A percentile compares a stretch with the other conserved stretches of the same genome.
phyloP scores from a whole-genome alignment of 2,797 vertebrate genomes.

The Spinibarbus caldwelli region DNA sequence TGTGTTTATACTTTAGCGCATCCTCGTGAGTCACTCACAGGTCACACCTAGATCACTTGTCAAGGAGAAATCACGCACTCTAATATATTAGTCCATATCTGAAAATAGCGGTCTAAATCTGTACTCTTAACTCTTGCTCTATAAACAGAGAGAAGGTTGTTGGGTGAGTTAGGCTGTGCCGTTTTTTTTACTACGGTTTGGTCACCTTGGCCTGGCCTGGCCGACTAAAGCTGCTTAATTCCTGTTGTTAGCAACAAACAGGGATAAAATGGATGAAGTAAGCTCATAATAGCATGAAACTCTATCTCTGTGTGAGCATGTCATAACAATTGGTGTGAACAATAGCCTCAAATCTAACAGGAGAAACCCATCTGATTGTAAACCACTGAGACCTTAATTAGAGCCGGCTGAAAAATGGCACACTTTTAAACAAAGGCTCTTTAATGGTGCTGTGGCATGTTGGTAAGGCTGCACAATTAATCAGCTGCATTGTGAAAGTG shows the following conservation, averaged over 20 bases:
- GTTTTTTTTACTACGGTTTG: conserved; percentile 46
- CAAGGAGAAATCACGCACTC: conserved; percentile 18
- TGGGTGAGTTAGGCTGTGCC: not conserved
- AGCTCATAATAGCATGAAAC: conserved; percentile 4
- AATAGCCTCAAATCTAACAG: not conserved
- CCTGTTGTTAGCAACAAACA: conserved; percentile 36
- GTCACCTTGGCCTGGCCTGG: conserved; percentile 50
- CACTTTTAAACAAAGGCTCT: not conserved
- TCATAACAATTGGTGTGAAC: not conserved
- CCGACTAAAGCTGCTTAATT: conserved; percentile 50
- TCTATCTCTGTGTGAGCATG: not conserved
- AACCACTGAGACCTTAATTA: not conserved
- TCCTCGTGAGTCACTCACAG: conserved; percentile 23
- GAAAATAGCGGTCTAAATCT: conserved; percentile 41
- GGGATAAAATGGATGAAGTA: conserved; percentile 21
- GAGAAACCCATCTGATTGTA: not conserved
- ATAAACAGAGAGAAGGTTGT: conserved; percentile 28
- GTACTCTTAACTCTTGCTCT: conserved; percentile 22
- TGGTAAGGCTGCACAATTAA: not conserved
- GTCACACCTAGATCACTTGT: conserved; percentile 2
- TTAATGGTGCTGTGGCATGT: not conserved
- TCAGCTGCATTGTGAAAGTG: not conserved
- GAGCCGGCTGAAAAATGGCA: not conserved
- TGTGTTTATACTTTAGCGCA: conserved; percentile 26
- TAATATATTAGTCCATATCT: not conserved